phyloP scores from a whole-genome alignment of 2,888 invertebrate species.

The Melanophora roralis region DNA sequence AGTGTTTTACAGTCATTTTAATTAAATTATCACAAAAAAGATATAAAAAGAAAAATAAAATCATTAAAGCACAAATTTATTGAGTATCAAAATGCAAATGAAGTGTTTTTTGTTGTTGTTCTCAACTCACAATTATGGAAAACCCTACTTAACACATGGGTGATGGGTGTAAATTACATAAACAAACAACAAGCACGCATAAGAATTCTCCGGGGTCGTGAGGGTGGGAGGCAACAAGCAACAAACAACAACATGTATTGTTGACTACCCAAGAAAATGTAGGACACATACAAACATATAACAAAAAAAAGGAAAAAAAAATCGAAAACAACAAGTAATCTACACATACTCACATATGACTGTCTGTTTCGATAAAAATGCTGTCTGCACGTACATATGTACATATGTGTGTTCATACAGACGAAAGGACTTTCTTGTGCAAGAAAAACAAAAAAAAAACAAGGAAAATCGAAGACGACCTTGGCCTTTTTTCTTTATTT shows the following conservation, averaged over 20 bases:
- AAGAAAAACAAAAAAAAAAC: constrained; percentile 26
- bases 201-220: not conserved
- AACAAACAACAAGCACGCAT: not conserved
- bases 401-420: constrained; percentile 13
- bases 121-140: constrained; percentile 6
- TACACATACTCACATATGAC: constrained; percentile 61
- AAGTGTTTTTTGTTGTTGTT: constrained; percentile 24
- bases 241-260: constrained; percentile 36
- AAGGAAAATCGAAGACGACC: constrained; percentile 66
- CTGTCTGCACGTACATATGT: constrained; percentile 62
- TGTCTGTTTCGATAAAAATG: constrained; percentile 53
- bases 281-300: constrained; percentile 58
- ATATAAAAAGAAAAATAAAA: not conserved
- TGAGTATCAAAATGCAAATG: constrained; percentile 52
- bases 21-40: constrained; percentile 5
- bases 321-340: constrained; percentile 17
- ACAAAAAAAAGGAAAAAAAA: constrained; percentile 17
- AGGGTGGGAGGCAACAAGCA: constrained; percentile 35
- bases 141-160: constrained; percentile 38
- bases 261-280: constrained; percentile 48
- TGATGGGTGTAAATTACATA: constrained; percentile 34
- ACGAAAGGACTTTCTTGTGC: constrained; percentile 60
- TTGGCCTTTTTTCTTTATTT: constrained; percentile 64
- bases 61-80: constrained; percentile 41
- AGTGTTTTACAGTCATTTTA: constrained; percentile 10